A percentile compares a stretch with the other conserved stretches of the same genome.
These are phyloP conservation scores for Drosophila novamexicana DNA, from an alignment of 1,140 invertebrate species.

Conservation along the genomic window DNA sequence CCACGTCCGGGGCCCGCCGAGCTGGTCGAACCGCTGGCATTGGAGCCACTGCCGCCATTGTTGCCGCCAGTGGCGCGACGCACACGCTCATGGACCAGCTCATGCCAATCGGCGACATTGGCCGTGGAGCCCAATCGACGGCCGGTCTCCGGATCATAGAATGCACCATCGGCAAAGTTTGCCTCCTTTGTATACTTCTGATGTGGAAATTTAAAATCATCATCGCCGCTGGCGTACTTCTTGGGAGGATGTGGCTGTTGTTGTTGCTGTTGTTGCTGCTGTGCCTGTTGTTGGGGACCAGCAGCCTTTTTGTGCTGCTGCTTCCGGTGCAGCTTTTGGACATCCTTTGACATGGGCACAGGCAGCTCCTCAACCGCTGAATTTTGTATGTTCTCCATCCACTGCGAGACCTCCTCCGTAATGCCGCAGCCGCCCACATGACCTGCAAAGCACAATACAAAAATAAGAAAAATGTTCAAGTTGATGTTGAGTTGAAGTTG, in stretches of 20 bases:
- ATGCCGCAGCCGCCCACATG: constrained; percentile 94
- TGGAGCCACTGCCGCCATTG: constrained; percentile 86
- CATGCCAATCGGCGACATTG: constrained; percentile 75
- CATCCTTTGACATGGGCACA: constrained; percentile 83
- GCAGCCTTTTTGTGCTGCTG: constrained; percentile 75
- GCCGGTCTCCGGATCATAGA: constrained; percentile 77
- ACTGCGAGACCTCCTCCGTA: constrained; percentile 92
- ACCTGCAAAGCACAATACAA: constrained; percentile 85
- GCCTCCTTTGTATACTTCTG: constrained; percentile 84
- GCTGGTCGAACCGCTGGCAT: constrained; percentile 67
- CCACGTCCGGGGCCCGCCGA: constrained; percentile 84
- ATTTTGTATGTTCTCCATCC: constrained; percentile 97
- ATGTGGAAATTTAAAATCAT: constrained; percentile 83
- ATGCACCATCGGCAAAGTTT: constrained; percentile 75
- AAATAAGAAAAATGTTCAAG: constrained; percentile 26
- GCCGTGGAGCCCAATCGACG: constrained; percentile 64
- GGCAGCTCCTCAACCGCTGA: constrained; percentile 87
- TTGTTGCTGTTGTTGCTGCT: constrained; percentile 52
- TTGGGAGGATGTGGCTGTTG: constrained; percentile 80
- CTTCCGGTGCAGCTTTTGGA: constrained; percentile 74
- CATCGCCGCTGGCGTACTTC: constrained; percentile 77
- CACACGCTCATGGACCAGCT: constrained; percentile 78
- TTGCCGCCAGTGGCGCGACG: constrained; percentile 84
- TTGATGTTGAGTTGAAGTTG: constrained; percentile 28
- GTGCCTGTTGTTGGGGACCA: constrained; percentile 24